Conservation (phyloP, 2,113 vertebrate species). For the Symphodus melops region DNA sequence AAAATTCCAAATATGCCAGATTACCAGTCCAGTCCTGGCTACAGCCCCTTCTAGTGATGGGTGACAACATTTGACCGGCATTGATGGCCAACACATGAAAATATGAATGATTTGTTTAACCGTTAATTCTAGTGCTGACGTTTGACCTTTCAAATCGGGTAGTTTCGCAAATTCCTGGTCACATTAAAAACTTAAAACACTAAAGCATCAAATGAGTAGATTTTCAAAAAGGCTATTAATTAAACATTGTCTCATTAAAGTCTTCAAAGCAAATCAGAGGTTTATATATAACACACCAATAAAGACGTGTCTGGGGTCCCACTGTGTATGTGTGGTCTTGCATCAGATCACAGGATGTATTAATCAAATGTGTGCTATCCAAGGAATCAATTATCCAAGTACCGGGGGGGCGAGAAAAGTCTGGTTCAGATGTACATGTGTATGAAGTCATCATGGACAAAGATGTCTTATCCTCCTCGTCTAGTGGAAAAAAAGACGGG, state of each 20-base stretch:
- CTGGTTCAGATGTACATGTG: conserved; percentile 53
- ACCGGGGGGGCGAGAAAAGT: conserved; percentile 24
- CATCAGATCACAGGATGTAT: conserved; percentile 28
- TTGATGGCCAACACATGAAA: too few relatives aligned
- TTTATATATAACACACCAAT: conserved; percentile 1
- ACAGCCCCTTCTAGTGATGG: too few relatives aligned
- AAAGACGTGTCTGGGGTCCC: background rate
- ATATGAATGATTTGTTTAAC: too few relatives aligned
- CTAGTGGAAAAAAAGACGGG: conserved; percentile 43
- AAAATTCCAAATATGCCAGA: too few relatives aligned
- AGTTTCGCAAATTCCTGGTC: too few relatives aligned
- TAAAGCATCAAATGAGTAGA: background rate
- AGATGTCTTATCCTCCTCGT: conserved; percentile 66
- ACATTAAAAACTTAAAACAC: too few relatives aligned
- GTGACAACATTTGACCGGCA: too few relatives aligned
- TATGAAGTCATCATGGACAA: conserved; percentile 68
- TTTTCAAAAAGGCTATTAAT: conserved; percentile 1
- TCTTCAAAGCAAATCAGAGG: conserved; percentile 3
- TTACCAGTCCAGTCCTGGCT: too few relatives aligned
- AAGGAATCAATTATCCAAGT: conserved; percentile 59
- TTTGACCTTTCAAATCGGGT: too few relatives aligned
- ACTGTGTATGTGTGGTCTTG: conserved; percentile 24
- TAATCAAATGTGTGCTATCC: conserved; percentile 38
- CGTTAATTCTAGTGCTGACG: too few relatives aligned
- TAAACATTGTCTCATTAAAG: conserved; percentile 3